phyloP scores from a whole-genome alignment of 2,113 vertebrate species.

The Sebastes fasciatus region DNA sequence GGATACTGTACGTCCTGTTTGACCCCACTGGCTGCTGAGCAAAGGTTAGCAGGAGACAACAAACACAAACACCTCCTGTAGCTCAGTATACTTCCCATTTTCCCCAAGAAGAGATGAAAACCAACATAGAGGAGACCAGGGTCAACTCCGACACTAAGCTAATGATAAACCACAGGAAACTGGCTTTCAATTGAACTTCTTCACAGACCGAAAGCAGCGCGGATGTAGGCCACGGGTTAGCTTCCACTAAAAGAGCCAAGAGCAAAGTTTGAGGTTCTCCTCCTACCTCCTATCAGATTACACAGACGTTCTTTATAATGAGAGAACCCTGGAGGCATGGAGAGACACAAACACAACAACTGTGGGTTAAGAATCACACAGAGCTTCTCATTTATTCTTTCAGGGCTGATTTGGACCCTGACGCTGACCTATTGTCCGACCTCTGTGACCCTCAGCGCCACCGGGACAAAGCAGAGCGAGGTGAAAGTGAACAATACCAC shows the following conservation, averaged over 20 bases:
- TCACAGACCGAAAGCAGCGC: not conserved
- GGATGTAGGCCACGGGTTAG: not conserved
- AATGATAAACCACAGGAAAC: slow-evolving; percentile 7
- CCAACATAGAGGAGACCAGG: not conserved
- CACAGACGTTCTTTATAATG: slow-evolving; percentile 34
- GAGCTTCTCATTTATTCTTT: slow-evolving; percentile 8
- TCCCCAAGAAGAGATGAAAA: not conserved
- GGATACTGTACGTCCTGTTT: not conserved
- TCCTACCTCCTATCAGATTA: slow-evolving; percentile 7
- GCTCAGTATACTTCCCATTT: not conserved
- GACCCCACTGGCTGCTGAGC: slow-evolving; percentile 26
- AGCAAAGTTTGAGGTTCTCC: slow-evolving; percentile 7
- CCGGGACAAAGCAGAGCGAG: slow-evolving; percentile 15
- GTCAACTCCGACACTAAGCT: not conserved
- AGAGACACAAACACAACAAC: slow-evolving; percentile 30
- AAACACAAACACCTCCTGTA: slow-evolving; percentile 5
- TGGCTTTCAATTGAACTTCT: not conserved
- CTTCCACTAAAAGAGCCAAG: not conserved
- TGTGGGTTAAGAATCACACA: not conserved
- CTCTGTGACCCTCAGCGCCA: slow-evolving; percentile 15
- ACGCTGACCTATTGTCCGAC: slow-evolving; percentile 1
- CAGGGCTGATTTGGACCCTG: not conserved
- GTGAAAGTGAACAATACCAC: slow-evolving; percentile 34
- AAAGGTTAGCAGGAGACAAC: slow-evolving; percentile 52
- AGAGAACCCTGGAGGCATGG: slow-evolving; percentile 31